Conservation (phyloP, 2,797 vertebrate species). For the Okamejei kenojei region DNA sequence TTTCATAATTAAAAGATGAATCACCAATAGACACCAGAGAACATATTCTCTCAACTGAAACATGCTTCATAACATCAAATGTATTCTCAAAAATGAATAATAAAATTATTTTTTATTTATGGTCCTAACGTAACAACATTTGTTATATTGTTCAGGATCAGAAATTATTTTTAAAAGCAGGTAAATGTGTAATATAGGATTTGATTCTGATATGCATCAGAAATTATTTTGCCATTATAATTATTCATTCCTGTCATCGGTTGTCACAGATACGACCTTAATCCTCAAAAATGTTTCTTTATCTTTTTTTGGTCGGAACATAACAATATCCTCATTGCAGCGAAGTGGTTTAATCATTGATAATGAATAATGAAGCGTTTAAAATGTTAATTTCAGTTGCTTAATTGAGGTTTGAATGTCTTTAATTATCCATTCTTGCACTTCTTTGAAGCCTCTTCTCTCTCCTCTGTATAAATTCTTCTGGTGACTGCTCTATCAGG, state of each 20-base stretch:
- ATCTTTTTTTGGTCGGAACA: constrained; percentile 13
- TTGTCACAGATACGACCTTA: constrained; percentile 20
- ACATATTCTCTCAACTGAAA: neutral
- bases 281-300: constrained; percentile 19
- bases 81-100: neutral
- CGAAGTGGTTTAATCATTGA: constrained; percentile 32
- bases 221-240: constrained; percentile 7
- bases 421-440: constrained; percentile 32
- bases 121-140: too few relatives aligned
- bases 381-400: constrained; percentile 32
- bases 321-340: constrained; percentile 22
- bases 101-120: too few relatives aligned
- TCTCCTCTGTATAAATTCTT: constrained; percentile 21
- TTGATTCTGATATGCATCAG: neutral
- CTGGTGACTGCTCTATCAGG: neutral
- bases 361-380: constrained; percentile 34
- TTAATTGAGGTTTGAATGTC: constrained; percentile 34
- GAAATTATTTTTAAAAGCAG: neutral
- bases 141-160: neutral
- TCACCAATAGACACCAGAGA: neutral
- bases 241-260: constrained; percentile 34
- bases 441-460: constrained; percentile 28
- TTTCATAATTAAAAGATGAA: neutral
- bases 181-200: too few relatives aligned
- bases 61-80: neutral